Evolutionary conservation across 2,113 vertebrate species (phyloP).

Genomic region (Hirundichthys speculiger): DNA sequence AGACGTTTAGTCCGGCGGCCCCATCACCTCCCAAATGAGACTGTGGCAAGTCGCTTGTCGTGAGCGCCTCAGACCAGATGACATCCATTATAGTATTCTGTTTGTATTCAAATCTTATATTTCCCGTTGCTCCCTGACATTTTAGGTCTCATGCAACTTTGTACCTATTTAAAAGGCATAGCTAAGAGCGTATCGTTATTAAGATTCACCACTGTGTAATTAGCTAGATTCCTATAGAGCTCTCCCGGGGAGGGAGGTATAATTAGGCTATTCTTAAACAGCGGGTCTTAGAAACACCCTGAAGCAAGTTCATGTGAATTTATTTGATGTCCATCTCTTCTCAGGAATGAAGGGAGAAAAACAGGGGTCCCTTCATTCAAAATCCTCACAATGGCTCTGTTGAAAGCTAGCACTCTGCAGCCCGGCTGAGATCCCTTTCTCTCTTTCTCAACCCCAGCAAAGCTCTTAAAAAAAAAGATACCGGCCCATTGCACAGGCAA

Average conservation of each 20-base stretch:
- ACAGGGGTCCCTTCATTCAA: conserved; percentile 71
- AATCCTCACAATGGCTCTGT: conserved; percentile 68
- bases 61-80: not conserved
- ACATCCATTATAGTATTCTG: not conserved
- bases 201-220: conserved; percentile 70
- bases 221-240: conserved; percentile 61
- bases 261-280: conserved; percentile 76
- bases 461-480: conserved; percentile 80
- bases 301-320: conserved; percentile 79
- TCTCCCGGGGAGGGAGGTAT: conserved; percentile 69
- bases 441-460: conserved; percentile 69
- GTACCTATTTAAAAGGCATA: conserved; percentile 42
- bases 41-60: no score
- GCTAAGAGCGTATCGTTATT: conserved; percentile 61
- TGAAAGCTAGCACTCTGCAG: conserved; percentile 75
- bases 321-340: conserved; percentile 80
- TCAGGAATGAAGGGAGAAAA: conserved; percentile 73
- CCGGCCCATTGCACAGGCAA: conserved; percentile 77
- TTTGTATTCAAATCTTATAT: conserved; percentile 10
- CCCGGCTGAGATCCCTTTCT: conserved; percentile 75
- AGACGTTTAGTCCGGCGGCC: no score
- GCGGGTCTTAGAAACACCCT: conserved; percentile 70
- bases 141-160: conserved; percentile 30
- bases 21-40: no score
- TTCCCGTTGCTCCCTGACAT: conserved; percentile 22